A percentile compares a stretch with the other conserved stretches of the same genome.
Conservation (phyloP, 2,888 invertebrate genomes). For the Aporophyla nigra region DNA sequence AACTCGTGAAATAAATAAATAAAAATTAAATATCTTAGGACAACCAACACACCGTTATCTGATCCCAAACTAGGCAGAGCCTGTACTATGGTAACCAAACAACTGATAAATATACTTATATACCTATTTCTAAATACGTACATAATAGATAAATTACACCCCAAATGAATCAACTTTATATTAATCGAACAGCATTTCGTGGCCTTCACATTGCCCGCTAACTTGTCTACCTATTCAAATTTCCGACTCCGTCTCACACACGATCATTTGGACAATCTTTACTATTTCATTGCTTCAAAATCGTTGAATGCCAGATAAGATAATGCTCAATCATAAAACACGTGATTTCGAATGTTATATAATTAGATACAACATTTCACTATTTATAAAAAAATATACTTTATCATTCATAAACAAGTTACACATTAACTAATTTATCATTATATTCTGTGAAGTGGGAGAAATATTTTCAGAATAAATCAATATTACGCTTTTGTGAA, state of each 20-base stretch:
- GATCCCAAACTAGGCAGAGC: no score
- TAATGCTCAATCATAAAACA: conserved; percentile 55
- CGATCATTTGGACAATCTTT: conserved; percentile 51
- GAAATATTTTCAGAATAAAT: conserved; percentile 38
- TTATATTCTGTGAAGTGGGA: conserved; percentile 26
- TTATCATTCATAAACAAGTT: conserved; percentile 59
- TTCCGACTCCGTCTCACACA: conserved; percentile 29
- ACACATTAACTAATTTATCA: conserved; percentile 31
- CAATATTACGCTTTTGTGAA: conserved; percentile 43
- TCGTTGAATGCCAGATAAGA: conserved; percentile 66
- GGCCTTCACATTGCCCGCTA: conserved; percentile 66
- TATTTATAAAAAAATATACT: conserved; percentile 60
- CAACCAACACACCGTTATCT: no score
- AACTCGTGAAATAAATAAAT: conserved; percentile 39
- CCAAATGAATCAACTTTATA: conserved; percentile 65
- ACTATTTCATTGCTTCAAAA: conserved; percentile 55
- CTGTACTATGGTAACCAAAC: no score
- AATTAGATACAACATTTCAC: conserved; percentile 58
- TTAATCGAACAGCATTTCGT: conserved; percentile 49
- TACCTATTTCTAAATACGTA: no score
- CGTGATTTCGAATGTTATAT: conserved; percentile 63
- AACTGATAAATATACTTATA: no score
- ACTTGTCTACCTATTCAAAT: conserved; percentile 42
- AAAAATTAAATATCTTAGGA: no score
- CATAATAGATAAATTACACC: no score